Base-by-base conservation (phyloP, 2,888 invertebrate genomes). In the Asteroscopus sphinx region DNA sequence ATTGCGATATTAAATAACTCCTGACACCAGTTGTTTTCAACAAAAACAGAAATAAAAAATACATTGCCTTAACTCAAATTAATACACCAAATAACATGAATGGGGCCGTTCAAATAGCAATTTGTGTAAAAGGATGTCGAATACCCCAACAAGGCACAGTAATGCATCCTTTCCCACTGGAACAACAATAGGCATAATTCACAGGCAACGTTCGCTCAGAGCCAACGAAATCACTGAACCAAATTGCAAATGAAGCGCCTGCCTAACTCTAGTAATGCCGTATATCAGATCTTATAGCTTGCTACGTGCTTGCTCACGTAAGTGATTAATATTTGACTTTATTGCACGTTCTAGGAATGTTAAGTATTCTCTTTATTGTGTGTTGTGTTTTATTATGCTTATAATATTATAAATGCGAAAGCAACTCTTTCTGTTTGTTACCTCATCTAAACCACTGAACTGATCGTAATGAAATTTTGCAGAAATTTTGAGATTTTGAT, bases 181-280 rank as follows among this genome's bases (percentile, higher is more conserved):
- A 79, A 82, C 79, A 86, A 88, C 88, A 89, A 89, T 89, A 79
- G 87, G 75, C 76, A 83, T 88, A 87, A 88, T 88, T 90, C 85
- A 85, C 81, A 81, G 76, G 74, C 76, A 74, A 66, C 75, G 68
- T 74, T 76, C 77, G 76, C 72, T 76, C 80, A 71, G 82, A 82
- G 83, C 79, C 80, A 84, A 83, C 84, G 80, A 82, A 89, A 88
- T 89, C 89, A 88, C 85, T 88, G 88, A 84, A 88, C 89, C 88
- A 88, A 89, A 88, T 87, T 85, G 83, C 85, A 88, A 90, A 89
- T 88, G 88, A 88, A 89, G 82, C 80, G 68, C 73, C 75, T 69
- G 74, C 72, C 74, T 68, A 73, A 74, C 73, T 56, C 61, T 61
- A 65, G 76, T 73, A 67, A 76, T 61, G 45, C 73, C 58, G 73